These are phyloP conservation scores for Coccyzus lansbergi DNA, from an alignment of 2,797 vertebrate genomes.

Conservation along the genomic window DNA sequence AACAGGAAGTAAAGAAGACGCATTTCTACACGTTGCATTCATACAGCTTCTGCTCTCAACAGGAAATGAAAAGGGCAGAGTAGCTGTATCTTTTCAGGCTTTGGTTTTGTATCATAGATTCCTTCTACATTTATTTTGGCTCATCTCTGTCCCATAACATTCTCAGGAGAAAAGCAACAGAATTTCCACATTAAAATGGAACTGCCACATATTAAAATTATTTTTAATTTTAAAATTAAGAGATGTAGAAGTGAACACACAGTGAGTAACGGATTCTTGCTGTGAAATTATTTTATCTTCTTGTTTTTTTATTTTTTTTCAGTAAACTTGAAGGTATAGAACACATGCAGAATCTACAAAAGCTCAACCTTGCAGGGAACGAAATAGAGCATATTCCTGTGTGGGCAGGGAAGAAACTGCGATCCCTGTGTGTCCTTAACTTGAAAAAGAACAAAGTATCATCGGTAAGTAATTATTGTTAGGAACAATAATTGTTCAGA, in stretches of 20 bases:
- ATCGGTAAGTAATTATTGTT: slow-evolving; percentile 77
- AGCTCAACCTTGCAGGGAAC: slow-evolving; percentile 85
- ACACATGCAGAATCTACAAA: slow-evolving; percentile 83
- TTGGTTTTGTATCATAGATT: background rate
- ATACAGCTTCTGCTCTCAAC: background rate
- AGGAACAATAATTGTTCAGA: background rate
- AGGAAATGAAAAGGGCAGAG: background rate
- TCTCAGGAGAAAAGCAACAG: background rate
- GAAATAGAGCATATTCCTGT: slow-evolving; percentile 83
- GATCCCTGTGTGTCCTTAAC: slow-evolving; percentile 80
- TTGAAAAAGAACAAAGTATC: slow-evolving; percentile 83
- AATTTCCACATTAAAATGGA: background rate
- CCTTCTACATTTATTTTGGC: background rate
- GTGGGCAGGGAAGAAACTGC: slow-evolving; percentile 85
- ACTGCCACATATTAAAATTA: background rate
- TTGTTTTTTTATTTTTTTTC: slow-evolving; percentile 37
- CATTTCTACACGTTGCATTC: background rate
- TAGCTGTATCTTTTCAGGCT: background rate
- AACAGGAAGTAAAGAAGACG: background rate
- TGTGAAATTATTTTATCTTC: background rate
- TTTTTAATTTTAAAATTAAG: background rate
- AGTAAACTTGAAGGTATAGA: slow-evolving; percentile 89
- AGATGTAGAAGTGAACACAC: background rate
- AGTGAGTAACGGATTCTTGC: background rate
- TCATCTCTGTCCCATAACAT: accelerated